These are phyloP conservation scores for Lepisosteus osseus DNA, from an alignment of 2,113 vertebrate genomes.

Conservation along the genomic window DNA sequence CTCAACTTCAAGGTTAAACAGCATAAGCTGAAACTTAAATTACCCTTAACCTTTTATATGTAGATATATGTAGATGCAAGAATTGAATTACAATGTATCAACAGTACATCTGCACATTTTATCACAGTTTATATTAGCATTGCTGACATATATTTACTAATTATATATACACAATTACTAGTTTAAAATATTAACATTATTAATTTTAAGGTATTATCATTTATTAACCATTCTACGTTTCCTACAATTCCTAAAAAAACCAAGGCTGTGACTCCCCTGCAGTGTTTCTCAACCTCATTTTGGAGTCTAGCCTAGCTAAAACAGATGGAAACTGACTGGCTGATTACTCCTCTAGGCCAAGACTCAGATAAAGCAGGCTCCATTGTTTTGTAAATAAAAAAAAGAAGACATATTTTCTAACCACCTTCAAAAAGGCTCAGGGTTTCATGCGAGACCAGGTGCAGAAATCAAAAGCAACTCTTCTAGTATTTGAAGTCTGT, in stretches of 20 bases:
- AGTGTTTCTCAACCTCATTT: not conserved
- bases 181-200: too few species aligned
- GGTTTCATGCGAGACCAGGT: constrained; percentile 18
- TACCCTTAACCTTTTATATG: too few species aligned
- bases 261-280: not conserved
- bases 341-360: constrained; percentile 11
- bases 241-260: not conserved
- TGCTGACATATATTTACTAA: not conserved
- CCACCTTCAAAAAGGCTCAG: not conserved
- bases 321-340: not conserved
- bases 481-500: not conserved
- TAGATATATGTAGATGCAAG: not conserved
- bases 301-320: not conserved
- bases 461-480: not conserved
- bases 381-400: constrained; percentile 13
- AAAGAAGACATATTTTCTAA: constrained; percentile 1
- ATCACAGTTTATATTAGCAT: not conserved
- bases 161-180: too few species aligned
- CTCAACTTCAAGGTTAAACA: constrained; percentile 6
- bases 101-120: not conserved
- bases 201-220: too few species aligned
- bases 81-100: not conserved
- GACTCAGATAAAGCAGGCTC: constrained; percentile 14
- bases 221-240: not conserved
- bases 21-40: not conserved